Conservation (phyloP, 2,113 vertebrate genomes). For the Antechinus flavipes region DNA sequence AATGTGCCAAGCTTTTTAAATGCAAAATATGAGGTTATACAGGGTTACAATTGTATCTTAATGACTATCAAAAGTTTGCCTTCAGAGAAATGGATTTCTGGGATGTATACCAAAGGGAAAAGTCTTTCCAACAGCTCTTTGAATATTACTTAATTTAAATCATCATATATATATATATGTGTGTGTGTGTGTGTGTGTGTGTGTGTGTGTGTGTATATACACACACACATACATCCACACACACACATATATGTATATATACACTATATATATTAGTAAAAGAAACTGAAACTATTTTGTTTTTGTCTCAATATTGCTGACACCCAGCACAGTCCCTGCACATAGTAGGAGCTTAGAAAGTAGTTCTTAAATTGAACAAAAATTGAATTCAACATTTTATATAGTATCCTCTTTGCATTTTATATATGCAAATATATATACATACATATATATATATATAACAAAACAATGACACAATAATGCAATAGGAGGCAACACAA, state of each 20-base stretch:
- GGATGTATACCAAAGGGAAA: not conserved
- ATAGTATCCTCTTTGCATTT: not conserved
- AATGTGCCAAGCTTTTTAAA: slow-evolving; percentile 30
- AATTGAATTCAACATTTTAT: not conserved
- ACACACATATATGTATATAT: no score
- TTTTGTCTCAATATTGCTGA: not conserved
- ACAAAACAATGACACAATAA: not conserved
- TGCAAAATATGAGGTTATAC: slow-evolving; percentile 34
- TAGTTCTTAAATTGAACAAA: not conserved
- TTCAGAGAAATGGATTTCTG: not conserved
- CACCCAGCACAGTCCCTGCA: not conserved
- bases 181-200: no score
- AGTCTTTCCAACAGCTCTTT: not conserved
- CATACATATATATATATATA: not conserved
- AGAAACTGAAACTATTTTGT: not conserved
- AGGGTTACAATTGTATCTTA: slow-evolving; percentile 7
- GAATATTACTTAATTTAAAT: not conserved
- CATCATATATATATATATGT: not conserved
- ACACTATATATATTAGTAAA: not conserved
- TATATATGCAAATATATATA: not conserved
- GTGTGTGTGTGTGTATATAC: no score
- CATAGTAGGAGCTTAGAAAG: not conserved
- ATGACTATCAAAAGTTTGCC: slow-evolving; percentile 23
- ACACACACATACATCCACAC: no score
- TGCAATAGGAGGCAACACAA: not conserved